Conservation (phyloP, 2,113 vertebrate species). For the Caretta caretta region DNA sequence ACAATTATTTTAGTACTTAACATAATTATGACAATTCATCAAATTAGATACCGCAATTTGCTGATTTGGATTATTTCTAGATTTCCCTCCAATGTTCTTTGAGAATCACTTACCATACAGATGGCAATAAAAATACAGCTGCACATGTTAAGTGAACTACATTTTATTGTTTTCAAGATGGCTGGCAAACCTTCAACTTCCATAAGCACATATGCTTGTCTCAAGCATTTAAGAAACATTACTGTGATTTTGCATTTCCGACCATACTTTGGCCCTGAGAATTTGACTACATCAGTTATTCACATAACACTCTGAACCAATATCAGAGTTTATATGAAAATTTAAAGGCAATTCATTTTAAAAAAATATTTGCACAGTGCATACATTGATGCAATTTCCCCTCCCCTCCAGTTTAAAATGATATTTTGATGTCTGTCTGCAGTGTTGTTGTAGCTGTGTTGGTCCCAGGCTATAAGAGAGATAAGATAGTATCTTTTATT, state of each 20-base stretch:
- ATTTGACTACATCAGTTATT: constrained; percentile 21
- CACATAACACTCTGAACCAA: constrained; percentile 5
- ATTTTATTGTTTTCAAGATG: constrained; percentile 50
- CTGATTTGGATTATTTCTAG: constrained; percentile 25
- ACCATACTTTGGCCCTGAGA: constrained; percentile 39
- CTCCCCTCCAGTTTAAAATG: not conserved
- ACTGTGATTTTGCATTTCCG: constrained; percentile 43
- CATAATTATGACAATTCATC: not conserved
- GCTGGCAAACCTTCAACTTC: constrained; percentile 53
- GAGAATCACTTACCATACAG: constrained; percentile 32
- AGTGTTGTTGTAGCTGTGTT: not conserved
- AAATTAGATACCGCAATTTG: not conserved
- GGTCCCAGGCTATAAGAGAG: not conserved
- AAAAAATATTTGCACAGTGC: constrained; percentile 36
- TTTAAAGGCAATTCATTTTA: constrained; percentile 54
- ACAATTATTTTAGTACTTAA: not conserved
- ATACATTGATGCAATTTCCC: not conserved
- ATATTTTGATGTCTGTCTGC: not conserved
- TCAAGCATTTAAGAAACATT: constrained; percentile 20
- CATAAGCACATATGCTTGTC: constrained; percentile 30
- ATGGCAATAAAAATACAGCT: constrained; percentile 62
- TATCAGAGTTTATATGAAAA: constrained; percentile 40
- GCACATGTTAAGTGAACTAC: constrained; percentile 37
- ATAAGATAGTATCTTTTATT: not conserved
- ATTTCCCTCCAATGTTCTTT: not conserved